Conservation (phyloP, 1,140 invertebrate species). For the Eciton burchellii region DNA sequence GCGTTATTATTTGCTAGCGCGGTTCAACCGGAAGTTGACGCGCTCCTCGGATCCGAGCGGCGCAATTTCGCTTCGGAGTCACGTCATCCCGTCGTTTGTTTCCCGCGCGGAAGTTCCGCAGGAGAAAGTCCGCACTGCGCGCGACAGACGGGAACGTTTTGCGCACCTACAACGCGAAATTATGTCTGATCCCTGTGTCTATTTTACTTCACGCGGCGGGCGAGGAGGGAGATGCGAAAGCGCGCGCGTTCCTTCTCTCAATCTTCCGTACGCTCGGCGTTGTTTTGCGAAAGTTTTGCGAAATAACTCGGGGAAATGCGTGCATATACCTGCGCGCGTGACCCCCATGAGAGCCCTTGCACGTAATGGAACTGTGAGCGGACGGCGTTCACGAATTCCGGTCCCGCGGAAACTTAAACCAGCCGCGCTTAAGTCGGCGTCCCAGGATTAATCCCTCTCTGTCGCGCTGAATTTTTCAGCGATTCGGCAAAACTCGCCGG, state of each 20-base stretch:
- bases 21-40: constrained; percentile 25
- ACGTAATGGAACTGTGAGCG: constrained; percentile 52
- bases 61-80: constrained; percentile 16
- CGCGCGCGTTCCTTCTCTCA: too few relatives aligned
- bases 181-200: constrained; percentile 27
- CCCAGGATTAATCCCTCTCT: too few relatives aligned
- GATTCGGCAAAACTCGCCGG: too few relatives aligned
- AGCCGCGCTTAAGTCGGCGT: background rate
- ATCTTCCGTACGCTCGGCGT: constrained; percentile 15
- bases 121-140: background rate
- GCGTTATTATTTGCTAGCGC: background rate
- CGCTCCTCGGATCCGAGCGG: background rate
- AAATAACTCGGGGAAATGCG: constrained; percentile 49
- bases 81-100: constrained; percentile 15
- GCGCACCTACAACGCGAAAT: background rate
- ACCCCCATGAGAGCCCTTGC: constrained; percentile 19
- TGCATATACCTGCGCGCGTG: too few relatives aligned
- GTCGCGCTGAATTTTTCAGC: too few relatives aligned
- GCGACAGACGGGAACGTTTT: constrained; percentile 15
- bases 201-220: constrained; percentile 6
- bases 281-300: constrained; percentile 50
- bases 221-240: background rate
- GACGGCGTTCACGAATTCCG: constrained; percentile 25
- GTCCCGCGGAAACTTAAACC: constrained; percentile 20
- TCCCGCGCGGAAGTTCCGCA: background rate